A percentile compares a stretch with the other conserved stretches of the same genome.
Evolutionary conservation across 2,888 invertebrate species (phyloP).

Genomic region (Leucozona laternaria): DNA sequence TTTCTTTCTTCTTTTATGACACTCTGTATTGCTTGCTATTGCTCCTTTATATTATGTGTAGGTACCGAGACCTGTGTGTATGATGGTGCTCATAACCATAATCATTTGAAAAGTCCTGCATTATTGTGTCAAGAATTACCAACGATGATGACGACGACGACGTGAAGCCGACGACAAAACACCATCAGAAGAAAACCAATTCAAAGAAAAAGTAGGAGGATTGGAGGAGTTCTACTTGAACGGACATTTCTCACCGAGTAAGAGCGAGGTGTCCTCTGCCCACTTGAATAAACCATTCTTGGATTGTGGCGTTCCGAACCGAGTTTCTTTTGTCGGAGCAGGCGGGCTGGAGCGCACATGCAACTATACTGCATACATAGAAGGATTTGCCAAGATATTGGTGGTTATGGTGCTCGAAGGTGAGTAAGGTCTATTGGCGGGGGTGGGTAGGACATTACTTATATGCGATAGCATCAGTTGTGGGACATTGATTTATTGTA

Average conservation of each 20-base stretch:
- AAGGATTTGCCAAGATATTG: slow-evolving; percentile 6
- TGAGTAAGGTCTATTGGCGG: not conserved
- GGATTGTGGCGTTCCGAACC: slow-evolving; percentile 16
- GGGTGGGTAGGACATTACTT: not conserved
- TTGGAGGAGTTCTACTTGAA: not conserved
- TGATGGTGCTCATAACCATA: slow-evolving; percentile 49
- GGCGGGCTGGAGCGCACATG: slow-evolving; percentile 23
- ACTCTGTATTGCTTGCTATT: not conserved
- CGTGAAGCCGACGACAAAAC: not conserved
- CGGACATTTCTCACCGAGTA: not conserved
- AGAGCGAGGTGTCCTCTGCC: slow-evolving; percentile 37
- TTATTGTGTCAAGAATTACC: slow-evolving; percentile 66
- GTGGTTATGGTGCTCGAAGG: not conserved
- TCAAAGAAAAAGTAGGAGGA: not conserved
- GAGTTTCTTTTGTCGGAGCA: slow-evolving; percentile 33
- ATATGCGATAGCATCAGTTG: slow-evolving; percentile 48
- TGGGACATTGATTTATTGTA: slow-evolving; percentile 55
- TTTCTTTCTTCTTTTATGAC: slow-evolving; percentile 20
- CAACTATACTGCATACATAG: slow-evolving; percentile 44
- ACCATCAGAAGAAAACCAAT: slow-evolving; percentile 14
- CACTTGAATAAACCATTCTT: slow-evolving; percentile 36
- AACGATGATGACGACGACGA: slow-evolving; percentile 1
- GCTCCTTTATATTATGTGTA: not conserved
- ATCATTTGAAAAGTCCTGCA: slow-evolving; percentile 68
- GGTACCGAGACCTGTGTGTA: not conserved